phyloP scores from a whole-genome alignment of 2,888 invertebrate species.

The Lypha dubia region DNA sequence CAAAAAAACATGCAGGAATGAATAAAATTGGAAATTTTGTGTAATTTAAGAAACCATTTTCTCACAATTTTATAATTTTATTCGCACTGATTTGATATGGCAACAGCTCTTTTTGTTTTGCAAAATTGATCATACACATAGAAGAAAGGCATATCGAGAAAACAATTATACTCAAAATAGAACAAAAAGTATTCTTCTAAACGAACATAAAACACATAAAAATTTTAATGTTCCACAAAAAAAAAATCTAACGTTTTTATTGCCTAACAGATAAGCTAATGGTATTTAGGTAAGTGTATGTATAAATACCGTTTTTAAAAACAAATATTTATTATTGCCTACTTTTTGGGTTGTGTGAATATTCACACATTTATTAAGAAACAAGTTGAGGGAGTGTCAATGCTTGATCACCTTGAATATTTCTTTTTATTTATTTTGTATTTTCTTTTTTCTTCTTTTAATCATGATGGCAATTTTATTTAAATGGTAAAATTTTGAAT shows the following conservation, averaged over 20 bases:
- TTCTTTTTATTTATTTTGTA: slow-evolving; percentile 20
- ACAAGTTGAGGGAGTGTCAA: slow-evolving; percentile 49
- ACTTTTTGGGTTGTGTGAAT: slow-evolving; percentile 52
- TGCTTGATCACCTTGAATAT: slow-evolving; percentile 60
- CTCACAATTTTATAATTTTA: too few species aligned
- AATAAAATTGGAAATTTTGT: too few species aligned
- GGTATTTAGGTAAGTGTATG: neutral
- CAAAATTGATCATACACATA: too few species aligned
- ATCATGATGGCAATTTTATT: slow-evolving; percentile 42
- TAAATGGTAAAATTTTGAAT: slow-evolving; percentile 39
- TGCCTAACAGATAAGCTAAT: slow-evolving; percentile 61
- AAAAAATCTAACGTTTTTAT: slow-evolving; percentile 19
- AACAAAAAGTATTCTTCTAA: neutral
- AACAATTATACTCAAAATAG: too few species aligned
- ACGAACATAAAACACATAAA: slow-evolving; percentile 6
- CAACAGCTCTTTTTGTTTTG: too few species aligned
- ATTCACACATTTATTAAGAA: slow-evolving; percentile 55
- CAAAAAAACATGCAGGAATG: too few species aligned
- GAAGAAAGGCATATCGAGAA: too few species aligned
- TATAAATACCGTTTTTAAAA: neutral
- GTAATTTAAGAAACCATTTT: too few species aligned
- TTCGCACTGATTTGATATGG: too few species aligned
- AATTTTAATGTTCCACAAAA: slow-evolving; percentile 30
- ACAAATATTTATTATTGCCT: slow-evolving; percentile 67
- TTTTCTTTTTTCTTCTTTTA: slow-evolving; percentile 8